Conservation (phyloP, 2,797 vertebrate species). For the Balearica regulorum region DNA sequence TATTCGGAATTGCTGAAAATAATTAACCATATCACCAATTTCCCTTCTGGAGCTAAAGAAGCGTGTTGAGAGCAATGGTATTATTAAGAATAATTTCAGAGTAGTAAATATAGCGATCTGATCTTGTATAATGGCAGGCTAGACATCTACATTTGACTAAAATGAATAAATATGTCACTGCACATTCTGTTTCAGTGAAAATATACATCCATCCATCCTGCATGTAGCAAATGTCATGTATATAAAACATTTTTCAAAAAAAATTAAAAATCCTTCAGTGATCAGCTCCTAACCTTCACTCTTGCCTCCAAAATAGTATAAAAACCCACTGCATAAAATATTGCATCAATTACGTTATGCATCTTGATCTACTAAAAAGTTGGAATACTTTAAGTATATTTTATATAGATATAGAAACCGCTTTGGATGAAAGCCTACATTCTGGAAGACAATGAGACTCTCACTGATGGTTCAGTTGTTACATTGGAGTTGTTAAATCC, state of each 20-base stretch:
- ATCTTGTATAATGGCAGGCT: not conserved
- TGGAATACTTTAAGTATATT: not conserved
- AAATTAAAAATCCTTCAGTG: not conserved
- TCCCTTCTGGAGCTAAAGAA: not conserved
- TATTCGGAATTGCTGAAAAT: not conserved
- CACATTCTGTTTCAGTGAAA: not conserved
- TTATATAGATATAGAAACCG: not conserved
- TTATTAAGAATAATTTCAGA: conserved; percentile 34
- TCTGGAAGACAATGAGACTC: not conserved
- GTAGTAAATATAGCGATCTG: conserved; percentile 12
- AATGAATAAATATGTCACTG: conserved; percentile 5
- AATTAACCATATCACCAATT: conserved; percentile 6
- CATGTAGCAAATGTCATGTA: not conserved
- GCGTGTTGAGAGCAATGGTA: not conserved
- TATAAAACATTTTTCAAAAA: not conserved
- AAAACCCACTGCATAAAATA: not conserved
- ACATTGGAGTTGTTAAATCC: not conserved
- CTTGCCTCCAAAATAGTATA: not conserved
- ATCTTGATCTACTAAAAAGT: not conserved
- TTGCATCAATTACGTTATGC: not conserved
- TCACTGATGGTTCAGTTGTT: not conserved
- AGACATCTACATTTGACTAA: conserved; percentile 10
- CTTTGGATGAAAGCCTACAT: not conserved
- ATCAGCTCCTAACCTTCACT: not conserved
- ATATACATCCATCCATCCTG: not conserved